phyloP scores from a whole-genome alignment of 2,888 invertebrate species.

The Chelonus formosanus region DNA sequence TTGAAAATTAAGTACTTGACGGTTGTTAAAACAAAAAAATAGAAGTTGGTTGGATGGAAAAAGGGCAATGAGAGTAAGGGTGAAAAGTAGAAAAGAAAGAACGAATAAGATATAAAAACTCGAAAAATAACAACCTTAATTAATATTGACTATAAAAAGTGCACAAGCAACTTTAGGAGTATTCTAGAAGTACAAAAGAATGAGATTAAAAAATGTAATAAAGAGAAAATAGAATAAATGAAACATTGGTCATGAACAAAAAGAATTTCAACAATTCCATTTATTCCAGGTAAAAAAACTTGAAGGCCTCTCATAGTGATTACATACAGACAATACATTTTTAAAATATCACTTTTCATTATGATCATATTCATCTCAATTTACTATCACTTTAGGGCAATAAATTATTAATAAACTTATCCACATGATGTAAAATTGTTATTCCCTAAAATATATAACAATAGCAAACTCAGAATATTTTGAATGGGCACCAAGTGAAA shows the following conservation, averaged over 20 bases:
- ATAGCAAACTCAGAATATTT: slow-evolving; percentile 29
- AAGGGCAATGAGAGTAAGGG: background rate
- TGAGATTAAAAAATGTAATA: background rate
- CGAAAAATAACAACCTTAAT: slow-evolving; percentile 20
- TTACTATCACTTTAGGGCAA: too few species aligned
- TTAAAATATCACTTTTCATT: too few species aligned
- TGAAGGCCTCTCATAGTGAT: background rate
- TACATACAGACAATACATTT: too few species aligned
- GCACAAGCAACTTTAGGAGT: background rate
- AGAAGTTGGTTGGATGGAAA: background rate
- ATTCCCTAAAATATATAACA: background rate
- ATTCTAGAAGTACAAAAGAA: background rate
- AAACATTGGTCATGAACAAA: slow-evolving; percentile 22
- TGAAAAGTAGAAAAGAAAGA: slow-evolving; percentile 3
- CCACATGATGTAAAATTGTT: too few species aligned
- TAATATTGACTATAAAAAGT: slow-evolving; percentile 22
- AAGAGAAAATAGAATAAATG: slow-evolving; percentile 2
- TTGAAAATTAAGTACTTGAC: too few species aligned
- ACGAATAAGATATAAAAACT: background rate
- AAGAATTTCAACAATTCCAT: slow-evolving; percentile 24
- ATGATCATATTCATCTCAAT: too few species aligned
- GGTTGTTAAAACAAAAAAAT: too few species aligned
- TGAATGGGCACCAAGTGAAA: background rate
- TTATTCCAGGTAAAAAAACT: slow-evolving; percentile 27
- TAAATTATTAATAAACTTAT: too few species aligned